Percentiles rank a stretch among this genome's conserved stretches.
phyloP scores from a whole-genome alignment of 2,797 vertebrate species.

The Enteromius mattozi region DNA sequence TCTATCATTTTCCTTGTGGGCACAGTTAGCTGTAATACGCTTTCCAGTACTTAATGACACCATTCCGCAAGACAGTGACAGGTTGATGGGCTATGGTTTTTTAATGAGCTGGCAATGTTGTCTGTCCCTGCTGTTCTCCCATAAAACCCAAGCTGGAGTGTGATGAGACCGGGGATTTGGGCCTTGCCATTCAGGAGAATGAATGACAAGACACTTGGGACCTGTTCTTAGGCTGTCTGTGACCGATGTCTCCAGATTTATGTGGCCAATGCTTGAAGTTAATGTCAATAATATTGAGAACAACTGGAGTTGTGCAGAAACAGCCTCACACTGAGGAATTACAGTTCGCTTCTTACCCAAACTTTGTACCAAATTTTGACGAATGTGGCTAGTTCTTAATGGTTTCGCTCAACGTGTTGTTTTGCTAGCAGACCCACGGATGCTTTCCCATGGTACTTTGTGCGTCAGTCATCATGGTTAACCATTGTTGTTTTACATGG shows the following conservation, averaged over 20 bases:
- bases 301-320: conserved; percentile 45
- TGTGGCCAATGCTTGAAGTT: conserved; percentile 54
- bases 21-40: conserved; percentile 84
- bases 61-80: conserved; percentile 85
- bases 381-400: conserved; percentile 8
- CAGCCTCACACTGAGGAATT: conserved; percentile 19
- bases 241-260: conserved; percentile 58
- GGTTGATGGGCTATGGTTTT: conserved; percentile 83
- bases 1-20: conserved; percentile 82
- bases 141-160: conserved; percentile 78
- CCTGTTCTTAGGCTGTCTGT: conserved; percentile 56
- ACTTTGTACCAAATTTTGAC: conserved; percentile 23
- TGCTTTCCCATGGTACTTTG: conserved; percentile 57
- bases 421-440: conserved; percentile 29
- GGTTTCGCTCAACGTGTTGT: conserved; percentile 19
- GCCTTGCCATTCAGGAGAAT: conserved; percentile 75
- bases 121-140: conserved; percentile 72
- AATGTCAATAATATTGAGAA: conserved; percentile 57
- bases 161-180: conserved; percentile 82
- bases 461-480: conserved; percentile 57
- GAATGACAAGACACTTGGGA: conserved; percentile 62
- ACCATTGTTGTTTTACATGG: conserved; percentile 60
- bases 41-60: conserved; percentile 82
- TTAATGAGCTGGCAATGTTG: conserved; percentile 86
- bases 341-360: conserved; percentile 8